Evolutionary conservation across 2,797 vertebrate genomes (phyloP).

Genomic region (Sebastes taczanowskii): DNA sequence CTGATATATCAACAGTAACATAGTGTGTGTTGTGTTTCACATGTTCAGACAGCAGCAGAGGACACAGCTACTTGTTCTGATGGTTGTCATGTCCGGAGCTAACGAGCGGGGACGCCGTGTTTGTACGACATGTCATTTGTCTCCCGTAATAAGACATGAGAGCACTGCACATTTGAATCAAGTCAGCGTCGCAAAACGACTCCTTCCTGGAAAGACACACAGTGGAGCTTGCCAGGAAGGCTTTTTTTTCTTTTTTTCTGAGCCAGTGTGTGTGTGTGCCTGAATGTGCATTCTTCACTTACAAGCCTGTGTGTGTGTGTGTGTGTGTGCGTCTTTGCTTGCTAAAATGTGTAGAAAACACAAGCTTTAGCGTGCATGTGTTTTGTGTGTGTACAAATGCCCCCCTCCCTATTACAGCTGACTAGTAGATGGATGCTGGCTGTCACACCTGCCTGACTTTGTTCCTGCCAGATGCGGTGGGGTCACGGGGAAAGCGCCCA

Average conservation of each 20-base stretch:
- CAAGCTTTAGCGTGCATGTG: neutral
- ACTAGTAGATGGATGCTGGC: constrained; percentile 83
- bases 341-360: neutral
- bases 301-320: neutral
- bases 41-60: constrained; percentile 6
- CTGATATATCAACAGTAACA: neutral
- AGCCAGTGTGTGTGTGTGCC: neutral
- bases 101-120: constrained; percentile 54
- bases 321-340: neutral
- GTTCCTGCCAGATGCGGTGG: constrained; percentile 79
- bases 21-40: neutral
- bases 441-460: constrained; percentile 82
- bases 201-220: constrained; percentile 73
- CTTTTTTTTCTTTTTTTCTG: neutral
- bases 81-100: constrained; percentile 62
- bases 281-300: constrained; percentile 7
- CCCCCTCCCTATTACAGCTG: constrained; percentile 68
- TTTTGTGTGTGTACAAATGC: constrained; percentile 40
- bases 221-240: constrained; percentile 67
- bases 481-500: constrained; percentile 81
- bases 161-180: constrained; percentile 63
- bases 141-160: constrained; percentile 77
- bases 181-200: constrained; percentile 63
- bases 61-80: neutral
- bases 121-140: constrained; percentile 67